These are phyloP conservation scores for Coecobrya sp. DNA, from an alignment of 2,888 invertebrate species.

Conservation along the genomic window DNA sequence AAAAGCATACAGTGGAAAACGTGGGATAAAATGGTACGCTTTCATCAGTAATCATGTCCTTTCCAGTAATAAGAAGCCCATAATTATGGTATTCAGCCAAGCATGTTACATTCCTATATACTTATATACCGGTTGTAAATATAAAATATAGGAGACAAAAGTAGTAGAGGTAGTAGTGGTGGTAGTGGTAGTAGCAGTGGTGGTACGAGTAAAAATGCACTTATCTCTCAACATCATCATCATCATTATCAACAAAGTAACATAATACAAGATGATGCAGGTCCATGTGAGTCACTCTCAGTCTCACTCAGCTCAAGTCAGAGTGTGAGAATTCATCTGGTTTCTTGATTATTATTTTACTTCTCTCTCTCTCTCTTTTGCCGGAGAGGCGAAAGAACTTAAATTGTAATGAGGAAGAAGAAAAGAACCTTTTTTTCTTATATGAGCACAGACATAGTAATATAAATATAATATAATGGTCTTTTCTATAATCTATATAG, in stretches of 20 bases:
- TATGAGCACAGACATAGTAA: slow-evolving; percentile 20
- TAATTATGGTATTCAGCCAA: slow-evolving; percentile 76
- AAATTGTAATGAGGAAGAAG: slow-evolving; percentile 78
- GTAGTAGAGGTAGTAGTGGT: slow-evolving; percentile 24
- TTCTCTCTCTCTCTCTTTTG: slow-evolving; percentile 50
- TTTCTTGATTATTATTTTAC: slow-evolving; percentile 73
- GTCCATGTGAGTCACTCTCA: slow-evolving; percentile 78
- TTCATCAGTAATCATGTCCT: slow-evolving; percentile 77
- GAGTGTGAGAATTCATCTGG: slow-evolving; percentile 82
- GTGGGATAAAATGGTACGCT: slow-evolving; percentile 80
- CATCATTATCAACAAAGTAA: slow-evolving; percentile 63
- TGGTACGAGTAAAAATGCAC: slow-evolving; percentile 55
- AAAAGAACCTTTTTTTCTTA: slow-evolving; percentile 66
- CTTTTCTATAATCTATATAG: slow-evolving; percentile 18
- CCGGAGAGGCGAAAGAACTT: slow-evolving; percentile 78
- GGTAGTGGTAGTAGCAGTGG: not conserved
- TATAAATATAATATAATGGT: not conserved
- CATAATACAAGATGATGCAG: slow-evolving; percentile 74
- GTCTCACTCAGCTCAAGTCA: slow-evolving; percentile 61
- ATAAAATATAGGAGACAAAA: not conserved
- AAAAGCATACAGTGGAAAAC: slow-evolving; percentile 54
- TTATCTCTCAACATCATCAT: slow-evolving; percentile 69
- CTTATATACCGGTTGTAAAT: slow-evolving; percentile 42
- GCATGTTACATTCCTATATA: slow-evolving; percentile 66
- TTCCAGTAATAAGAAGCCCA: slow-evolving; percentile 78